A percentile compares a stretch with the other conserved stretches of the same genome.
Conservation (phyloP, 1,140 invertebrate genomes). For the Tenebrio molitor region DNA sequence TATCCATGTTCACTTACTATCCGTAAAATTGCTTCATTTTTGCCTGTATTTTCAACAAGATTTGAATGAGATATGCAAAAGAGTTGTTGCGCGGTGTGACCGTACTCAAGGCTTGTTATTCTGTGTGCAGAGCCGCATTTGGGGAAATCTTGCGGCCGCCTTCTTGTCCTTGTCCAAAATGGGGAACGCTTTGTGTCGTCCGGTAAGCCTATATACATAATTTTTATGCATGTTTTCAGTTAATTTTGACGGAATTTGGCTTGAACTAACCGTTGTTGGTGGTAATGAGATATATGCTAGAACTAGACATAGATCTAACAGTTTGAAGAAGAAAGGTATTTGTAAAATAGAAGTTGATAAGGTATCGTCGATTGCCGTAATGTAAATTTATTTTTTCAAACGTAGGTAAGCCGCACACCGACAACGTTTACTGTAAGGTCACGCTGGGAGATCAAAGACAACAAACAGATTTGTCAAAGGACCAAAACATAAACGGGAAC, state of each 20-base stretch:
- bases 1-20: too few relatives aligned
- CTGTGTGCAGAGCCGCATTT: conserved; percentile 60
- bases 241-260: conserved; percentile 47
- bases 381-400: conserved; percentile 11
- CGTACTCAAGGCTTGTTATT: conserved; percentile 45
- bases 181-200: conserved; percentile 62
- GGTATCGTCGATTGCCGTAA: neutral
- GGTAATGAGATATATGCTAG: conserved; percentile 57
- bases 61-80: too few relatives aligned
- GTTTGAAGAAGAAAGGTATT: conserved; percentile 58
- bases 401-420: conserved; percentile 60
- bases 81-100: conserved; percentile 11
- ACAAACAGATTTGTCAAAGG: conserved; percentile 76
- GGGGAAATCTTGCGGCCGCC: conserved; percentile 62
- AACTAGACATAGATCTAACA: conserved; percentile 39
- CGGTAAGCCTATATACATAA: conserved; percentile 61
- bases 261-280: conserved; percentile 55
- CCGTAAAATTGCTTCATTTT: too few relatives aligned
- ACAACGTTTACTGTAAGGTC: conserved; percentile 84
- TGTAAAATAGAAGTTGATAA: neutral
- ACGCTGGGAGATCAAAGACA: conserved; percentile 84
- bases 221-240: conserved; percentile 61
- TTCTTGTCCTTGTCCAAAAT: conserved; percentile 65
- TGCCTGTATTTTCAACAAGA: too few relatives aligned
- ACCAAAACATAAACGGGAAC: conserved; percentile 67